phyloP scores from a whole-genome alignment of 2,888 invertebrate species.

The Heliconius hortense region DNA sequence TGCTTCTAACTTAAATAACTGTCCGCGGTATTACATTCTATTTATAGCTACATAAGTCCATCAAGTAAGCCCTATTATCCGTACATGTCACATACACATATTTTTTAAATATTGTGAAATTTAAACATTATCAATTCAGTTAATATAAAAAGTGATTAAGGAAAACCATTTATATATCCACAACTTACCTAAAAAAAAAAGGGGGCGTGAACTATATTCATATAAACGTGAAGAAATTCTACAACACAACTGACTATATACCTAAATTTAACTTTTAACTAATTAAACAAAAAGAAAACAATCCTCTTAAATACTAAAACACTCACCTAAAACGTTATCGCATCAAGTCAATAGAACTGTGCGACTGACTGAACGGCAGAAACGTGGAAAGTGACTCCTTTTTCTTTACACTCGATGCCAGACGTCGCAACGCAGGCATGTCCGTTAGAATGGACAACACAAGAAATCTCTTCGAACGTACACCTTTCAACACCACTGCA shows the following conservation, averaged over 20 bases:
- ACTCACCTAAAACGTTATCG: constrained; percentile 81
- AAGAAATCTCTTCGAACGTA: constrained; percentile 50
- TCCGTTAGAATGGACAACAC: constrained; percentile 66
- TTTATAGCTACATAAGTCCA: neutral
- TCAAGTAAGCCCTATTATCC: neutral
- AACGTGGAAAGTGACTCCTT: constrained; percentile 68
- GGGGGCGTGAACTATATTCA: neutral
- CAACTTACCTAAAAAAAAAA: constrained; percentile 10
- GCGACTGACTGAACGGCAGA: constrained; percentile 58
- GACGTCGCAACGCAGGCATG: constrained; percentile 74
- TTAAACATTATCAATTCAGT: neutral
- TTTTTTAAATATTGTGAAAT: constrained; percentile 16
- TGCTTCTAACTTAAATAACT: neutral
- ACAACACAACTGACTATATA: constrained; percentile 39
- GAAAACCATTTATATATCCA: neutral
- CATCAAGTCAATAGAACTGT: constrained; percentile 70
- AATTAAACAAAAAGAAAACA: constrained; percentile 48
- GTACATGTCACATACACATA: neutral
- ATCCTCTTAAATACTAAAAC: constrained; percentile 55
- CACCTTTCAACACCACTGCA: constrained; percentile 57
- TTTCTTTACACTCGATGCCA: constrained; percentile 78
- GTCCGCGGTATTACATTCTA: neutral
- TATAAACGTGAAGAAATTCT: neutral
- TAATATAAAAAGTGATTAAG: neutral
- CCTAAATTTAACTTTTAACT: constrained; percentile 12